Evolutionary conservation across 2,113 vertebrate species (phyloP), one percentile per base, ranked within the genome.

Genomic region (Microtus ochrogaster): DNA sequence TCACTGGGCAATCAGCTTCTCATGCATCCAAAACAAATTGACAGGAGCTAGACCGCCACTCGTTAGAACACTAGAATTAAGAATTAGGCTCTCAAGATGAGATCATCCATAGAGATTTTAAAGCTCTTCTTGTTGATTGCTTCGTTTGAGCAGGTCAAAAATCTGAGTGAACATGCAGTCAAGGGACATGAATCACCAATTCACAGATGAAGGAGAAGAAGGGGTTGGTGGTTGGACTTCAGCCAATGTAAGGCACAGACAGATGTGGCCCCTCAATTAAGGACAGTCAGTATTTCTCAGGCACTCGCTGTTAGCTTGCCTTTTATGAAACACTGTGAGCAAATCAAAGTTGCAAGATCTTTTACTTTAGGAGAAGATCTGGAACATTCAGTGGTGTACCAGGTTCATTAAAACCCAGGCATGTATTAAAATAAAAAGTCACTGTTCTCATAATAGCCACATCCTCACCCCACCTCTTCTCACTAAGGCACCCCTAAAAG

Each of bases 81-180:
- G 8, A 55, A 16, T 89, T 61, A 84, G 58, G n/a, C n/a, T 52
- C 24, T n/a, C n/a, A n/a, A 91, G 91, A 93, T 92, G 85, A 49
- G 41, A 19, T 12, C 74, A 19, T 68, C 47, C 26, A 11, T 22
- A 7, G 0, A 24, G 36, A 5, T 49, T 83, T 81, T 92, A 22
- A 49, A 61, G 58, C 63, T 63, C 26, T 22, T 89, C 8, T 73
- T 68, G 2, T 33, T 14, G 65, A 5, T 22, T 61, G 16, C 63
- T 78, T 86, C n/a, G 9, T 58, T 3, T 10, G 28, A 79, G 63
- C 36, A 86, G 10, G 7, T 74, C n/a, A 58, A 55, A 55, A 66
- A 11, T 83, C 13, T 2, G 16, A 77, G 6, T 22, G 61, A 55
- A 47, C 7, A 3, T 1, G 0, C 1, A 66, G 13, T 49, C 49